phyloP scores from a whole-genome alignment of 2,888 invertebrate genomes.

The Harmothoe impar region DNA sequence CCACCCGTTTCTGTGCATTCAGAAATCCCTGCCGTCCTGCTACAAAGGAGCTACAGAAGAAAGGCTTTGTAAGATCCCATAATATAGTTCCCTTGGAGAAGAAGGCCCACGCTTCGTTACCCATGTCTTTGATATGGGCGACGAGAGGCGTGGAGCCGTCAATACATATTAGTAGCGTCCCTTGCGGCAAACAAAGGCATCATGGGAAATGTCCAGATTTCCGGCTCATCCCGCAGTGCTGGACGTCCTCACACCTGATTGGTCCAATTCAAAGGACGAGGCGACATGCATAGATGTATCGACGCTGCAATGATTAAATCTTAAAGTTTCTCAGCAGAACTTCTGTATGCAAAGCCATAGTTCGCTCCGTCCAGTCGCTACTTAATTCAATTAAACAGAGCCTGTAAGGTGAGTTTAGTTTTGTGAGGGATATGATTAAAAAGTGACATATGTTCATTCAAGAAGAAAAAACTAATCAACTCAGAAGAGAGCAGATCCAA shows the following conservation, averaged over 20 bases:
- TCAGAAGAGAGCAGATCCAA: too few relatives aligned
- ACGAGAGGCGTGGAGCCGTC: not conserved
- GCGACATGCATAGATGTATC: not conserved
- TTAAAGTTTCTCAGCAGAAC: not conserved
- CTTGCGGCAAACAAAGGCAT: conserved; percentile 9
- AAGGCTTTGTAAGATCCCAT: conserved; percentile 5
- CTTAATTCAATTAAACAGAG: not conserved
- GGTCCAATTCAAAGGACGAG: not conserved
- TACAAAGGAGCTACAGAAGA: conserved; percentile 16
- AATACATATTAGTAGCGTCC: conserved; percentile 21
- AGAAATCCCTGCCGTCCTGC: not conserved
- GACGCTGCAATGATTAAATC: conserved; percentile 21
- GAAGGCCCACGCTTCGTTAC: not conserved
- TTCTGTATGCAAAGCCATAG: not conserved
- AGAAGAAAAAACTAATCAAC: too few relatives aligned
- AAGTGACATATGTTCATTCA: too few relatives aligned
- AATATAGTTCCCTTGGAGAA: not conserved
- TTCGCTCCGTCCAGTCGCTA: not conserved
- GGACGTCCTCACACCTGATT: conserved; percentile 13
- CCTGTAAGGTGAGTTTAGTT: not conserved
- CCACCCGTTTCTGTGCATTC: not conserved
- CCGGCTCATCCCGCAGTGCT: not conserved
- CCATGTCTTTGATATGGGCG: conserved; percentile 13
- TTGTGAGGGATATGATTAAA: not conserved
- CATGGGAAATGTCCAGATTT: conserved; percentile 42